Percentiles rank a stretch among this genome's conserved stretches.
These are phyloP conservation scores for Furcula furcula DNA, from an alignment of 2,888 invertebrate genomes.

Conservation along the genomic window DNA sequence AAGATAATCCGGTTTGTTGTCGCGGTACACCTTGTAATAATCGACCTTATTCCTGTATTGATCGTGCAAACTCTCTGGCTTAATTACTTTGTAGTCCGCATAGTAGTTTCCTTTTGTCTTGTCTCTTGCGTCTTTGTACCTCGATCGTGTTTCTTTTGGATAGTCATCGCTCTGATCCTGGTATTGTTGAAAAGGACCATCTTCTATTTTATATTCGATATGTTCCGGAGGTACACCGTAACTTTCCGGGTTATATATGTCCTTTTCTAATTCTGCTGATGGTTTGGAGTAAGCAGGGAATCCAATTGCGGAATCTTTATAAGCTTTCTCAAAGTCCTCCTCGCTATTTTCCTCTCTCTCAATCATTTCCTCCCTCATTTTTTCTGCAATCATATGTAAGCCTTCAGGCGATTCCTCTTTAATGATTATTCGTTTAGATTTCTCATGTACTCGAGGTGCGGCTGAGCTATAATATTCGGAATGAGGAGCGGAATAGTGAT, in stretches of 20 bases:
- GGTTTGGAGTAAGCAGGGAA: constrained; percentile 61
- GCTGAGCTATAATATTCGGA: constrained; percentile 29
- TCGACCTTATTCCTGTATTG: constrained; percentile 56
- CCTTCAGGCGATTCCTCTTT: constrained; percentile 60
- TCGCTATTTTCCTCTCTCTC: constrained; percentile 66
- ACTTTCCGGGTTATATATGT: constrained; percentile 58
- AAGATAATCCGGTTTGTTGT: constrained; percentile 55
- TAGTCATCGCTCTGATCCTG: constrained; percentile 57
- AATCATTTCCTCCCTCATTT: constrained; percentile 50
- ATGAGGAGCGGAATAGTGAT: constrained; percentile 15
- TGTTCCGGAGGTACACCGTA: constrained; percentile 53
- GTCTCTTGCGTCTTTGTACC: constrained; percentile 62
- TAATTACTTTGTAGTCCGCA: constrained; percentile 58
- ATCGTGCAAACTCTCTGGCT: constrained; percentile 58
- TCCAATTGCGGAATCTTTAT: constrained; percentile 67
- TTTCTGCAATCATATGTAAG: constrained; percentile 49
- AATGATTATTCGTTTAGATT: constrained; percentile 58
- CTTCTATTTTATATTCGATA: constrained; percentile 46
- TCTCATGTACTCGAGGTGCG: constrained; percentile 50
- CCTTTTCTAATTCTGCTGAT: constrained; percentile 51
- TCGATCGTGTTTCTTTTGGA: constrained; percentile 54
- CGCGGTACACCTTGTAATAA: constrained; percentile 63
- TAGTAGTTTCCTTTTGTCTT: constrained; percentile 64
- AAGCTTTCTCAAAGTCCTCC: constrained; percentile 71
- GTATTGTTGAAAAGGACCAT: constrained; percentile 62